Base-by-base conservation (phyloP, 2,797 vertebrate species). In the Mormyrops attenuatus region DNA sequence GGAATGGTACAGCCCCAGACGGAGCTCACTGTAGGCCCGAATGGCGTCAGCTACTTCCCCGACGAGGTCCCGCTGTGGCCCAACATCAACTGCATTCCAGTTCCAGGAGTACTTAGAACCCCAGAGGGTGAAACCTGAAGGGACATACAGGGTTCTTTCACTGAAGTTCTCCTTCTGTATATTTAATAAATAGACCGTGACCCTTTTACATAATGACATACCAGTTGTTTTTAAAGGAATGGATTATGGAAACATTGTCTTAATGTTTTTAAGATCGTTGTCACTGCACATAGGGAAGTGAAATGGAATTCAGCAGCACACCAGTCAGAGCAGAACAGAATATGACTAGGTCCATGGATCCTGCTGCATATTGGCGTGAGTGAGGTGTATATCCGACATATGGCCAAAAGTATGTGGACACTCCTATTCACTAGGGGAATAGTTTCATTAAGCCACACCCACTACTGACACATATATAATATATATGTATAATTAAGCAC, bases 1-100 rank as follows among this genome's bases (percentile, higher is more conserved):
- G 1, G 99, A 99, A 90, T 99, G 98, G 90, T 99, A 99, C 0
- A 99, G 95, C 17, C 99, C 99, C 20, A 99, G 96, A 77, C 0
- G 98, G 91, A 99, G 92, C 91, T 94, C 93, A 0, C 95, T 97
- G 88, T 94, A 88, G 0, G 92, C 94, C 8, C 96, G 96, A 53
- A 99, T 85, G 84, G 97, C 96, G 0, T 8, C 89, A 77, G 95
- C 96, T 8, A 99, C 91, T 85, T 98, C 98, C 44, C 90, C 95
- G 69, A 99, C 96, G 41, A 99, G 92, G 90, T 99, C 98, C 86
- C 96, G 94, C 89, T 96, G 96, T 0, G 98, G 97, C 73, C 99
- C 99, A 3, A 97, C 90, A 34, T 98, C 97, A 85, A 98, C 95
- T 0, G 98, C 95, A 57, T 99, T 99, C 99, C 99, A 99, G 94